Base-by-base conservation (phyloP, 2,888 invertebrate genomes). In the Bimastos eiseni region DNA sequence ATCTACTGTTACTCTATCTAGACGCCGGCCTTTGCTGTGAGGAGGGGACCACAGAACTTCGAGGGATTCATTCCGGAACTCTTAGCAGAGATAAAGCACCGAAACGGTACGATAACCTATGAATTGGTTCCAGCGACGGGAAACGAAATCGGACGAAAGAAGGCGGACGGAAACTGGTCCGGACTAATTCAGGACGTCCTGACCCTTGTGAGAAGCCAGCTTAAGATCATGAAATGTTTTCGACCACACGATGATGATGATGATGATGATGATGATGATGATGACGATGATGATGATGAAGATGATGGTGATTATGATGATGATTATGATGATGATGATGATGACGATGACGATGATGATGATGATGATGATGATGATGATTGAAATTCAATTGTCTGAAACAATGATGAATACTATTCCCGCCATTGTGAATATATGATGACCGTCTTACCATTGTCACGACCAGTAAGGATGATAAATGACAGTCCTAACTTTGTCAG, bases 361-460 rank as follows among this genome's bases (percentile, higher is more conserved):
- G 90, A 70, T 89, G 70, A 89, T 89, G 70, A 89, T 89, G 70
- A 83, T 90, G 83, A 90, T 90, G 90, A 90, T 83, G 84, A 84
- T 84, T 19, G n/a, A n/a, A n/a, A n/a, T 83, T 19, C 13, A n/a
- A n/a, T n/a, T 83, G 83, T n/a, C n/a, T n/a, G n/a, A 2, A n/a
- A 83, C n/a, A 19, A 17, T 17, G 15, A 83, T 83, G 83, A 83
- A 41, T 11, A 15, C 41, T 41, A 41, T 41, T 44, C 17, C 13
- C 17, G 17, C 17, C 11, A 44, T 19, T 38, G 38, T 38, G n/a
- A n/a, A n/a, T 13, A 38, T 5, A 38, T 38, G 13, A 38, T 6
- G 44, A 44, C 44, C 17, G 17, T 49, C 49, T 24, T 49, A 49
- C 19, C 24, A 21, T 49, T 49, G 19, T 21, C 19, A 49, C 21